These are phyloP conservation scores for Oophaga pumilio DNA, from an alignment of 2,113 vertebrate genomes.

Conservation along the genomic window DNA sequence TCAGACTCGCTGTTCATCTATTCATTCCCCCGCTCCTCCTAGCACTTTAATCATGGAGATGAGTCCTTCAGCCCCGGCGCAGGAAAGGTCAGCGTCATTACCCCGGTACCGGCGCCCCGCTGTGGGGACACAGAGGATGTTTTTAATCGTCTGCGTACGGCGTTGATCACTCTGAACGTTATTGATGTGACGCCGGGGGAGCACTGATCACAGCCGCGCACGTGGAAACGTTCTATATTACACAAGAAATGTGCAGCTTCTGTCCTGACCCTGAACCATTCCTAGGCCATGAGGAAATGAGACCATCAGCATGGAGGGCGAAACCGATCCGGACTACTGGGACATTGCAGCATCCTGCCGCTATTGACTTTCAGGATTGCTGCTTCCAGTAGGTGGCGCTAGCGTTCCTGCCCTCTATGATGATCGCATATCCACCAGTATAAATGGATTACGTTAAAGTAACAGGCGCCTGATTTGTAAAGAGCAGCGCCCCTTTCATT, in stretches of 20 bases:
- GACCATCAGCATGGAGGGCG: not conserved
- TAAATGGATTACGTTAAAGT: too few species aligned
- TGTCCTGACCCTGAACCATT: not conserved
- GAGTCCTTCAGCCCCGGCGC: constrained; percentile 24
- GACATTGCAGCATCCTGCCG: not conserved
- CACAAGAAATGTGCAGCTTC: not conserved
- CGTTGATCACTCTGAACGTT: constrained; percentile 14
- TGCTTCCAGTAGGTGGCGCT: too few species aligned
- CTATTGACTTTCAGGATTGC: not conserved
- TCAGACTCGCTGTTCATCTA: constrained; percentile 27
- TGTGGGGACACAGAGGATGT: constrained; percentile 7
- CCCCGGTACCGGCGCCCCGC: constrained; percentile 9
- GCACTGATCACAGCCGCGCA: constrained; percentile 34
- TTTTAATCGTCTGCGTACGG: constrained; percentile 33
- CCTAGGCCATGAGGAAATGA: not conserved
- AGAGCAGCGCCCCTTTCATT: too few species aligned
- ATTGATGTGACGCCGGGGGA: constrained; percentile 37
- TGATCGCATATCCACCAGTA: too few species aligned
- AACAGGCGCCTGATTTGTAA: too few species aligned
- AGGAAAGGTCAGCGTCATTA: constrained; percentile 46
- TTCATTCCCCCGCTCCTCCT: constrained; percentile 27
- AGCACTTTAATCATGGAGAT: constrained; percentile 46
- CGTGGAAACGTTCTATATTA: constrained; percentile 1
- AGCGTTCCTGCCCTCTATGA: too few species aligned
- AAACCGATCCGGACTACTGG: not conserved